phyloP scores from a whole-genome alignment of 2,113 vertebrate species.

The Gymnobelideus leadbeateri region DNA sequence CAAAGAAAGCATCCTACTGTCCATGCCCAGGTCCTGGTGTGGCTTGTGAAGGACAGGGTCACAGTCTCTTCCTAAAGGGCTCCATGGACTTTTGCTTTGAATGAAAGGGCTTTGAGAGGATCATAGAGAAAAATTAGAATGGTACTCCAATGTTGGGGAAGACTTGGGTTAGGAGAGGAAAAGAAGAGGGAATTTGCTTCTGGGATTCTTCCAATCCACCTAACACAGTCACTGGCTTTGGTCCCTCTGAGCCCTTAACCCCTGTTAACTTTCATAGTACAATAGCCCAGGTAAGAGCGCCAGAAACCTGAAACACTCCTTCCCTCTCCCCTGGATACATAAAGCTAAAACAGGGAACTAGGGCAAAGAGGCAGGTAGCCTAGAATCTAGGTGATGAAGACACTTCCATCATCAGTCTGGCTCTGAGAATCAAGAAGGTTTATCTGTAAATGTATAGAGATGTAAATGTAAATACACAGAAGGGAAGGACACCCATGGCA shows the following conservation, averaged over 20 bases:
- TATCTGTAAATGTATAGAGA: not conserved
- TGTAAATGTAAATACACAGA: conserved; percentile 6
- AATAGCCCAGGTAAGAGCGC: not conserved
- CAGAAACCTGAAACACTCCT: not conserved
- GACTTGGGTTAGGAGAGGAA: not conserved
- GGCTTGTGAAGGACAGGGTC: not conserved
- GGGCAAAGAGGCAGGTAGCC: not conserved
- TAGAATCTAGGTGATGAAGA: not conserved
- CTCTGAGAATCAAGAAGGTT: conserved; percentile 16
- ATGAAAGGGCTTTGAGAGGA: not conserved
- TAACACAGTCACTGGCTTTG: too few species aligned
- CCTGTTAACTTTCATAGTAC: not conserved
- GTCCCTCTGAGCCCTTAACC: too few species aligned
- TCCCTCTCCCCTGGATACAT: not conserved
- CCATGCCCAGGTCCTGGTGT: not conserved
- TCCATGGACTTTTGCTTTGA: not conserved
- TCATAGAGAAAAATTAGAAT: not conserved
- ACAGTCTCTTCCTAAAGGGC: not conserved
- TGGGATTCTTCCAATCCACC: not conserved
- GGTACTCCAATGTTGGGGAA: not conserved
- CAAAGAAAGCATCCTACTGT: not conserved
- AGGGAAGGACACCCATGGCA: not conserved
- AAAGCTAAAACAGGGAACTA: not conserved
- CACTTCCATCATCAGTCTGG: not conserved
- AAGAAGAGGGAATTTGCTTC: not conserved